These are phyloP conservation scores for Aproaerema taeniolella DNA, from an alignment of 2,888 invertebrate species.

Conservation along the genomic window DNA sequence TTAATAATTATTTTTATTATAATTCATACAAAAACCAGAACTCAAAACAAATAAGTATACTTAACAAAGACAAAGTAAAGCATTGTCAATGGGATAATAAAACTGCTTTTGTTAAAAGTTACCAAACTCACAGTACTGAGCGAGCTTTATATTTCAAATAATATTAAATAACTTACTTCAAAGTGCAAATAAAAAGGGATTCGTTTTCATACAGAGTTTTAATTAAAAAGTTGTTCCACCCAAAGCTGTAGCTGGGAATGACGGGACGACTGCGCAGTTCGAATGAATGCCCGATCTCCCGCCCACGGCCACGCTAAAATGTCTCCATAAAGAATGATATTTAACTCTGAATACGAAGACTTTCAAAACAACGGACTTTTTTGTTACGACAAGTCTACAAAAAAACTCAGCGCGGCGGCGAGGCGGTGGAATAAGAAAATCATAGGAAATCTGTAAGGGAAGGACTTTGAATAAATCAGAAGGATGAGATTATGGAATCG, in stretches of 20 bases:
- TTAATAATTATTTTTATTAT: too few relatives aligned
- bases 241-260: constrained; percentile 6
- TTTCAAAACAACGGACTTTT: too few relatives aligned
- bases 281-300: not conserved
- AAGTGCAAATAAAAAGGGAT: constrained; percentile 9
- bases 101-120: constrained; percentile 7
- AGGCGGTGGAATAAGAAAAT: constrained; percentile 5
- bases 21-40: too few relatives aligned
- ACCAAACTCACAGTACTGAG: not conserved
- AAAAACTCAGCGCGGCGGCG: too few relatives aligned
- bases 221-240: constrained; percentile 10
- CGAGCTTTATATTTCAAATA: constrained; percentile 7
- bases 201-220: constrained; percentile 9
- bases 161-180: constrained; percentile 7
- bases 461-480: constrained; percentile 4
- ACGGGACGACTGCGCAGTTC: constrained; percentile 4
- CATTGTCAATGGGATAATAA: constrained; percentile 1
- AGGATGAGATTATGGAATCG: constrained; percentile 2
- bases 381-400: too few relatives aligned
- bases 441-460: too few relatives aligned
- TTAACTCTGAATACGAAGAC: not conserved
- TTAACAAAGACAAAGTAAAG: too few relatives aligned
- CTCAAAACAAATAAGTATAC: too few relatives aligned
- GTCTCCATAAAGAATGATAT: not conserved
- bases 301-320: not conserved